phyloP scores from a whole-genome alignment of 2,113 vertebrate genomes.

The Chitala chitala region DNA sequence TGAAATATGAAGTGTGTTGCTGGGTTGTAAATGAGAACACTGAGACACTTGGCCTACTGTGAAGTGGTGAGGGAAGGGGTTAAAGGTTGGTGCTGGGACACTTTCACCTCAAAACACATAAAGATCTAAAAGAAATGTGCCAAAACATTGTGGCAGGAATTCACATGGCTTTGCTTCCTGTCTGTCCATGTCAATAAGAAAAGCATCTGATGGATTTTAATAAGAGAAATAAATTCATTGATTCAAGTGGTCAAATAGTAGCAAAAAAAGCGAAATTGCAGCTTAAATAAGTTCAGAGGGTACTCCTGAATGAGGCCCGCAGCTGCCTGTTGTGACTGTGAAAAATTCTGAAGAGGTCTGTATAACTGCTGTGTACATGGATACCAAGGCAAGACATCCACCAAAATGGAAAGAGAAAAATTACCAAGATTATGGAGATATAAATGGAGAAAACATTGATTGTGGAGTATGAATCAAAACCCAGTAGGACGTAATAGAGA shows the following conservation, averaged over 20 bases:
- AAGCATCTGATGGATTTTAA: neutral
- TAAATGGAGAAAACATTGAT: too few species aligned
- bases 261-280: neutral
- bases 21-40: neutral
- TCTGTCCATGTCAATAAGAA: neutral
- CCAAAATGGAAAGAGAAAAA: neutral
- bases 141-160: neutral
- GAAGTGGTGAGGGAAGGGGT: too few species aligned
- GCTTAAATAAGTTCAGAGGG: neutral
- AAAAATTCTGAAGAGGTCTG: neutral
- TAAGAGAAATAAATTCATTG: neutral
- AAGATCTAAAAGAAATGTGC: neutral
- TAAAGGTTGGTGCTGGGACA: neutral
- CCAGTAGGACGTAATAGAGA: too few species aligned
- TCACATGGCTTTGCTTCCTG: neutral
- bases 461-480: too few species aligned
- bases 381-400: neutral
- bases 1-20: neutral
- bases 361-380: neutral
- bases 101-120: slow-evolving; percentile 6
- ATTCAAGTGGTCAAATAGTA: neutral
- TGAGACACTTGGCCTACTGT: too few species aligned
- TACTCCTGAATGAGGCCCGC: too few species aligned
- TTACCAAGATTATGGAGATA: too few species aligned
- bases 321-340: neutral